These are phyloP conservation scores for Merluccius polli DNA, from an alignment of 2,797 vertebrate genomes.

Conservation along the genomic window DNA sequence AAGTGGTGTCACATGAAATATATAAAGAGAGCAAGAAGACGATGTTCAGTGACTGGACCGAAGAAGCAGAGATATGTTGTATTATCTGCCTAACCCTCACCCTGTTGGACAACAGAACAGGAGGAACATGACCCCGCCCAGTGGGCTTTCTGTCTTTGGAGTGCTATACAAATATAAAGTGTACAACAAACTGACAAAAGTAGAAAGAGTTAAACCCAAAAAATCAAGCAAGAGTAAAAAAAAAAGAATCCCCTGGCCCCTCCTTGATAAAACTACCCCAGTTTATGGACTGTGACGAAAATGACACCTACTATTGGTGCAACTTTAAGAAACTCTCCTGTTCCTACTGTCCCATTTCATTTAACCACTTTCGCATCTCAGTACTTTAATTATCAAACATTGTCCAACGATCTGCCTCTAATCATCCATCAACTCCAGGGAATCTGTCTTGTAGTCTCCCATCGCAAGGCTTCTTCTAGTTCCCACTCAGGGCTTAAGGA, in stretches of 20 bases:
- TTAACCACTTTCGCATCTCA: neutral
- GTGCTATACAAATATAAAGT: neutral
- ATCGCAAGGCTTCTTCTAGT: neutral
- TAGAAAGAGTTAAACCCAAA: too few relatives aligned
- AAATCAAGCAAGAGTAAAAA: too few relatives aligned
- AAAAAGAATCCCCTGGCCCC: too few relatives aligned
- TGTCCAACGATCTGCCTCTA: neutral
- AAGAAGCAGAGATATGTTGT: slow-evolving; percentile 13
- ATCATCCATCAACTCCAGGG: neutral
- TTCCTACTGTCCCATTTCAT: neutral
- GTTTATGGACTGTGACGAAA: too few relatives aligned
- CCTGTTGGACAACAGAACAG: neutral
- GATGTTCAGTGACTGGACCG: slow-evolving; percentile 25
- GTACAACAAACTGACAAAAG: neutral
- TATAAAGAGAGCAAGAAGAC: slow-evolving; percentile 9
- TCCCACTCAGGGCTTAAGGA: neutral
- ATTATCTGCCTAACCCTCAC: slow-evolving; percentile 10
- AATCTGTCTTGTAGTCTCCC: neutral
- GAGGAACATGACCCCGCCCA: too few relatives aligned
- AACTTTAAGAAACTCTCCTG: neutral
- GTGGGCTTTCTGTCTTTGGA: neutral
- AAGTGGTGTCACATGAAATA: slow-evolving; percentile 45
- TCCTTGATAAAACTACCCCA: too few relatives aligned
- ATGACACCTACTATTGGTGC: neutral
- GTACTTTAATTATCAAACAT: neutral